phyloP scores from a whole-genome alignment of 2,113 vertebrate species.

The Verasper variegatus region DNA sequence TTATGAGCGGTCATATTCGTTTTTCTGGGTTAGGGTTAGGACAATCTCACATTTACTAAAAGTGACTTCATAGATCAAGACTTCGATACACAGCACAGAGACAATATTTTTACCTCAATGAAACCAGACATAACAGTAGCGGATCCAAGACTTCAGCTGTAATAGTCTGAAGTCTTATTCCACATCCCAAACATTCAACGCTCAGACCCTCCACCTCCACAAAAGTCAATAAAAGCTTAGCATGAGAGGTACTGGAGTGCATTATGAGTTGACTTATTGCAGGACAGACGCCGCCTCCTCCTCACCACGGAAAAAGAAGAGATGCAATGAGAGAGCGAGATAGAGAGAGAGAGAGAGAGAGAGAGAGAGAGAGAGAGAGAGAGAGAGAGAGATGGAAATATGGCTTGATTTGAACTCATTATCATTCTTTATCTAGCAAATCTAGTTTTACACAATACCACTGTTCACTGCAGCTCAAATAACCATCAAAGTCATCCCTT shows the following conservation, averaged over 20 bases:
- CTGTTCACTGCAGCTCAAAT: background rate
- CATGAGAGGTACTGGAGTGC: background rate
- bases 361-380: background rate
- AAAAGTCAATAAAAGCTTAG: conserved; percentile 8
- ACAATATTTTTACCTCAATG: background rate
- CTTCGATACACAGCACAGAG: background rate
- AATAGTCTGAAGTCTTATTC: background rate
- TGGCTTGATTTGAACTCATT: conserved; percentile 5
- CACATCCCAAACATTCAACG: background rate
- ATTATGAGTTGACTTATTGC: conserved; percentile 2
- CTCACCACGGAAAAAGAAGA: background rate
- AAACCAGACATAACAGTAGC: background rate
- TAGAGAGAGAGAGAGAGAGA: background rate
- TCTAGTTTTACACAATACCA: conserved; percentile 4
- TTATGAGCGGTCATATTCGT: no score
- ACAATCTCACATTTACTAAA: no score
- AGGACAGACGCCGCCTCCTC: conserved; percentile 8
- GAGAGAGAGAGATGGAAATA: background rate
- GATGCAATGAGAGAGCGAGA: background rate
- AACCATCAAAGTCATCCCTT: background rate
- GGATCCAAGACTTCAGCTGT: background rate
- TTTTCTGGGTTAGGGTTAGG: no score
- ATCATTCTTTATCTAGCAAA: background rate
- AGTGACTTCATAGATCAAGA: background rate
- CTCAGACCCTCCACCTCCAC: conserved; percentile 15